Conservation (phyloP, 2,797 vertebrate species). For the Rhyacichthys aspro region DNA sequence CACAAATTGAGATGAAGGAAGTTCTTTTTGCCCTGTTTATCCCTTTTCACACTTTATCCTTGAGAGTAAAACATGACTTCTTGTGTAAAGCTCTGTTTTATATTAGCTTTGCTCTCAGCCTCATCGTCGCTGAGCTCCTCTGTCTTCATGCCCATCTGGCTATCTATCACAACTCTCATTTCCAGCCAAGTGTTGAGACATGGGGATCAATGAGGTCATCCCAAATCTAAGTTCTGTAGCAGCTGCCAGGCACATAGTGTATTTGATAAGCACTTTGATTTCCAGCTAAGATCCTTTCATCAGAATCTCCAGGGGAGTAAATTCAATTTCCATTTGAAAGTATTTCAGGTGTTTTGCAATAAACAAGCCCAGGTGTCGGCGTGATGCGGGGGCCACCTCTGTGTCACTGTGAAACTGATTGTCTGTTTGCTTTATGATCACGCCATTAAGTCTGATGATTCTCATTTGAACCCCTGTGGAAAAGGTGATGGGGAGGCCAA, state of each 20-base stretch:
- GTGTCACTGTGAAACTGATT: conserved; percentile 47
- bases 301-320: conserved; percentile 68
- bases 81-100: conserved; percentile 1
- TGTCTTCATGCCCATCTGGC: conserved; percentile 40
- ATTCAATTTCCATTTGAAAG: conserved; percentile 74
- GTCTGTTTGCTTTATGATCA: conserved; percentile 52
- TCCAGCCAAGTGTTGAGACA: conserved; percentile 46
- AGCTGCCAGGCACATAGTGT: conserved; percentile 48
- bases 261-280: conserved; percentile 67
- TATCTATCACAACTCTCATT: conserved; percentile 50
- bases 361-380: conserved; percentile 47
- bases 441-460: conserved; percentile 41
- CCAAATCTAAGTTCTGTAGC: conserved; percentile 41
- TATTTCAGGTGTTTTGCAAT: conserved; percentile 68
- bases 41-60: background rate
- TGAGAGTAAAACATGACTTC: background rate
- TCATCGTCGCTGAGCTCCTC: conserved; percentile 13
- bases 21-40: background rate
- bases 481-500: conserved; percentile 12
- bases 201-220: conserved; percentile 58
- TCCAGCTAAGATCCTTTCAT: conserved; percentile 68
- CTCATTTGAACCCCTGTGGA: conserved; percentile 37
- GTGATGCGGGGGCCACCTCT: conserved; percentile 29
- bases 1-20: background rate
- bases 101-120: conserved; percentile 24